Evolutionary conservation across 2,113 vertebrate species (phyloP).

Genomic region (Colaptes auratus): DNA sequence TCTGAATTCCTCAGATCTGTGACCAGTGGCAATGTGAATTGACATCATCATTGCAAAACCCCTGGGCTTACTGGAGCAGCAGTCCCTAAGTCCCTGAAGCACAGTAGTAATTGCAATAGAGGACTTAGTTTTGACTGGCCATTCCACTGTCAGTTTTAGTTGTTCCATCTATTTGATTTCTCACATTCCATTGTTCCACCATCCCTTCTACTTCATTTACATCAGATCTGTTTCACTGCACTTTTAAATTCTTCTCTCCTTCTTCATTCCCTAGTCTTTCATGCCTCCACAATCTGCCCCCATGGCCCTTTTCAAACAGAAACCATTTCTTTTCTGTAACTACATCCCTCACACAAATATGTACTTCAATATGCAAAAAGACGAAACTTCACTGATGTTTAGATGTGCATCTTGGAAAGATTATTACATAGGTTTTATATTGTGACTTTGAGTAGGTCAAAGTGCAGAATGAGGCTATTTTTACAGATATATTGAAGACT

Average conservation of each 20-base stretch:
- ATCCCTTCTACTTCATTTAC: not conserved
- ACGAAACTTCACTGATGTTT: not conserved
- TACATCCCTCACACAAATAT: not conserved
- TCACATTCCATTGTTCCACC: not conserved
- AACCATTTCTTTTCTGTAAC: not conserved
- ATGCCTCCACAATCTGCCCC: not conserved
- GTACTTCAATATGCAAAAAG: not conserved
- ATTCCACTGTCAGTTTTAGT: not conserved
- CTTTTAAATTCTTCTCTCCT: not conserved
- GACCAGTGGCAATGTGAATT: not conserved
- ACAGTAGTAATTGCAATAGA: not conserved
- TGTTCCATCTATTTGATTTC: not conserved
- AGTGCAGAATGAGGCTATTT: not conserved
- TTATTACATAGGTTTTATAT: not conserved
- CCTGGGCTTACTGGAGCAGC: not conserved
- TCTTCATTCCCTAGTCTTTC: not conserved
- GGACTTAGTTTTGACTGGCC: not conserved
- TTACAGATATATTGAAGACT: not conserved
- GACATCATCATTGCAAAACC: not conserved
- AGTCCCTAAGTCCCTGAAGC: not conserved
- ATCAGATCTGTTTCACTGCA: not conserved
- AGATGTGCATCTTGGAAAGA: not conserved
- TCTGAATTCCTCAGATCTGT: not conserved
- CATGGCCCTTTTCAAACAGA: not conserved
- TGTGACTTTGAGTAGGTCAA: not conserved